Base-by-base conservation (phyloP, 2,888 invertebrate genomes). In the Choristoneura rosaceana region DNA sequence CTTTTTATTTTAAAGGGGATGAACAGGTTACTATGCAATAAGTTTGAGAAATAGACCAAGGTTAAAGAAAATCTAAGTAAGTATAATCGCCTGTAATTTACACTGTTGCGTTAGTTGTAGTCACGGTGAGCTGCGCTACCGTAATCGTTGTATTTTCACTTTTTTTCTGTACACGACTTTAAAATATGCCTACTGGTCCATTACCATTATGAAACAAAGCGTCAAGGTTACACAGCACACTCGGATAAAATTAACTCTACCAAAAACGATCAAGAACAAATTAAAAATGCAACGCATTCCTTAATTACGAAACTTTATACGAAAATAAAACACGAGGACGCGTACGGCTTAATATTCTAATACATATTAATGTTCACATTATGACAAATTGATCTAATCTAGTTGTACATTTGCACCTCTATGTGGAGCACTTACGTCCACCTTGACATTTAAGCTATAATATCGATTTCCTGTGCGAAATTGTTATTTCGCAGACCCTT, bases 61-160 rank as follows among this genome's bases (percentile, higher is more conserved):
- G 10, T 43, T 12, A 3, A 43, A 43, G 10, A 43, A 12, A 43
- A 43, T 43, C 8, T 34, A 47, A 52, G 4, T 0, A 38, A 14
- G 41, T 14, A 33, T 34, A 25, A 43, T 59, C 73, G 64, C 73
- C 52, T 10, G n/a, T 64, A 59, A 59, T 73, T 73, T 64, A 47
- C 17, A 62, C 41, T 58, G 33, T 64, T n/a, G 65, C 71, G 75
- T 77, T 76, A 78, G 76, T 79, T 75, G 76, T 77, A 80, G 84
- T 87, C 83, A 85, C 84, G 82, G 83, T 80, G 76, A 77, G 71
- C 79, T 87, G 84, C 81, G 83, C 62, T 76, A 78, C 77, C 78
- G 80, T 81, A 80, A 84, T 83, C 81, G 76, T 78, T 76, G 79
- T 74, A 82, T 83, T 88, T 87, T 84, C 86, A 83, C 84, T 87